Percentiles rank a stretch among this genome's conserved stretches.
Evolutionary conservation across 2,113 vertebrate species (phyloP).

Genomic region (Prolemur simus): DNA sequence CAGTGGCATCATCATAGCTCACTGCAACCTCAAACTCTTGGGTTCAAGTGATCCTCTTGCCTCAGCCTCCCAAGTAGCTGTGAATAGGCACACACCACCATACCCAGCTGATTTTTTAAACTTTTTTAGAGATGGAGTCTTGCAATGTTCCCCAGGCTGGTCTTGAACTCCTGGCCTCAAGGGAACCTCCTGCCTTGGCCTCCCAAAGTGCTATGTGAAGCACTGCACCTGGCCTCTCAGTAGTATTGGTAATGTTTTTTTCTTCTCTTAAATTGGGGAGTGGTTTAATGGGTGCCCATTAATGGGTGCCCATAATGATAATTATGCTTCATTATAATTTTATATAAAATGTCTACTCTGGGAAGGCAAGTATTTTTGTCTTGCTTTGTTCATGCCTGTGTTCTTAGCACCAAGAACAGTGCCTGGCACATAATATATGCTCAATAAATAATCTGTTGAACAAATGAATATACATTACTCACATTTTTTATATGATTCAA

Average conservation of each 20-base stretch:
- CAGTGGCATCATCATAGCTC: too few relatives aligned
- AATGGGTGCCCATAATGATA: neutral
- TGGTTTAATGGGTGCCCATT: neutral
- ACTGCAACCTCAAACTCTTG: too few relatives aligned
- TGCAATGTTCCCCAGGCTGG: too few relatives aligned
- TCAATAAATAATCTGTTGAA: slow-evolving; percentile 3
- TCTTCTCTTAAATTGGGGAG: neutral
- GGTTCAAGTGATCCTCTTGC: too few relatives aligned
- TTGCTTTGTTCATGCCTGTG: neutral
- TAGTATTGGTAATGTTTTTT: neutral
- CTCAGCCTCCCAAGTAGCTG: too few relatives aligned
- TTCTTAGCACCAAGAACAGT: neutral
- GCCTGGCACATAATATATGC: neutral
- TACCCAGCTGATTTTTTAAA: too few relatives aligned
- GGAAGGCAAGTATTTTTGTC: neutral
- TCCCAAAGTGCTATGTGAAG: too few relatives aligned
- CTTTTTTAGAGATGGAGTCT: too few relatives aligned
- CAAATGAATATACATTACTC: slow-evolving; percentile 13
- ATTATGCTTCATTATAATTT: slow-evolving; percentile 14
- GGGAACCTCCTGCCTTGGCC: too few relatives aligned
- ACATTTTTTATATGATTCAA: slow-evolving; percentile 12
- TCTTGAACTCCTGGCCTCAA: too few relatives aligned
- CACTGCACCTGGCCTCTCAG: neutral
- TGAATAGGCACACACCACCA: too few relatives aligned
- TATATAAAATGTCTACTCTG: neutral